Evolutionary conservation across 2,888 invertebrate genomes (phyloP).

Genomic region (Mycalesis mineus): DNA sequence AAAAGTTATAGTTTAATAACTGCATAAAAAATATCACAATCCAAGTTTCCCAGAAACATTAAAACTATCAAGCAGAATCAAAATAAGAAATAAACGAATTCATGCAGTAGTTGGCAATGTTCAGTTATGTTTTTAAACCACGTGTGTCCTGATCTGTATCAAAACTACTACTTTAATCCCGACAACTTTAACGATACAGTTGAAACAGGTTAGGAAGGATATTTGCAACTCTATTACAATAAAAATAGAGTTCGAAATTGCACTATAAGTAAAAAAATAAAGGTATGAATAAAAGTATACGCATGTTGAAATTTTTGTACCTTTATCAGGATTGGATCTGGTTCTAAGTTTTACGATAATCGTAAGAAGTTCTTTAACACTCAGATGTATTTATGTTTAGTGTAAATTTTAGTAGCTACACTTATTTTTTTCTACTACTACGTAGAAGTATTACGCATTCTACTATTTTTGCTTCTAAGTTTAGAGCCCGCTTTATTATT

Average conservation of each 20-base stretch:
- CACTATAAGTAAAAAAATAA: constrained; percentile 1
- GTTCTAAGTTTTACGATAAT: constrained; percentile 66
- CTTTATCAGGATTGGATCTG: constrained; percentile 60
- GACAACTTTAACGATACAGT: constrained; percentile 31
- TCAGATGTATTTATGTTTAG: constrained; percentile 48
- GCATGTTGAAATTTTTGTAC: constrained; percentile 61
- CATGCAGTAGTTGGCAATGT: constrained; percentile 53
- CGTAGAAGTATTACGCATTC: constrained; percentile 27
- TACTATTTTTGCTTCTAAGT: constrained; percentile 24
- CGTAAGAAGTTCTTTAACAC: constrained; percentile 44
- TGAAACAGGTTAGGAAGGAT: background rate
- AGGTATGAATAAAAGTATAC: constrained; percentile 28
- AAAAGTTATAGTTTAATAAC: too few species aligned
- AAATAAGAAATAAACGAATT: constrained; percentile 35
- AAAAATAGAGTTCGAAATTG: constrained; percentile 22
- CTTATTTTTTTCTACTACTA: constrained; percentile 31
- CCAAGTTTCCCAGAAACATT: too few species aligned
- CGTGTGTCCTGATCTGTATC: constrained; percentile 56
- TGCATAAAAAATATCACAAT: too few species aligned
- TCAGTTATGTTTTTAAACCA: constrained; percentile 49
- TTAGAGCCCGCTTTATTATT: constrained; percentile 24
- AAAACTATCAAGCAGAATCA: background rate
- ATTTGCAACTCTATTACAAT: constrained; percentile 10
- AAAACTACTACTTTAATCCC: constrained; percentile 45
- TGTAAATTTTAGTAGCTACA: constrained; percentile 41